Base-by-base conservation (phyloP, 2,888 invertebrate species). In the Drosophila borealis region DNA sequence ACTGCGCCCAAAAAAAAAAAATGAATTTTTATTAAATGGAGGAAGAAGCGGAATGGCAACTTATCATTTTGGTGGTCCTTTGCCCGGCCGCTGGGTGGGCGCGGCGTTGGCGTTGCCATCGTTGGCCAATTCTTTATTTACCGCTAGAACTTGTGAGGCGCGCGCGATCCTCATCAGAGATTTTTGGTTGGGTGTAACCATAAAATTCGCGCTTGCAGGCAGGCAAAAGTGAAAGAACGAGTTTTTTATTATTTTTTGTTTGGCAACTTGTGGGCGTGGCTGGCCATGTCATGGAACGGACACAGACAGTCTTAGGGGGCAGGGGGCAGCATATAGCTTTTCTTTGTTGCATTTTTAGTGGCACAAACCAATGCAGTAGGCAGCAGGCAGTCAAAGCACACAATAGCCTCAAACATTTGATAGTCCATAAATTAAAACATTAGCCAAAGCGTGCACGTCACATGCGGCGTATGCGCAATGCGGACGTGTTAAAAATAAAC, bases 131-230 rank as follows among this genome's bases (percentile, higher is more conserved):
- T 70, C 82, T 78, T 78, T 69, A 80, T 86, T 88, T 83, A 89
- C 89, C 81, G 89, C 83, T 83, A 83, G 83, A 83, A 78, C 68
- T 67, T 72, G 54, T 45, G 62, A 48, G 55, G 29, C 63, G 42
- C 45, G 67, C 36, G 71, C 70, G 83, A 88, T 83, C 70, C 87
- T 86, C 89, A 78, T 78, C 74, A 53, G 67, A 53, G 67, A 59
- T 56, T 55, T 73, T 70, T 48, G 71, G 74, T 71, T 82, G 86
- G 90, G 90, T 89, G 90, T 90, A 81, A 53, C 89, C 90, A 85
- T 83, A 80, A 89, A 88, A 89, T 89, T 89, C 90, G 86, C 90
- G 88, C 90, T 88, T 79, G 80, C 74, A 77, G 78, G 73, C 80
- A 63, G 67, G 36, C 17, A 33, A 78, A 78, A 79, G 74, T 81